These are phyloP conservation scores for Sarcophaga subvicina DNA, from an alignment of 2,888 invertebrate genomes.

Conservation along the genomic window DNA sequence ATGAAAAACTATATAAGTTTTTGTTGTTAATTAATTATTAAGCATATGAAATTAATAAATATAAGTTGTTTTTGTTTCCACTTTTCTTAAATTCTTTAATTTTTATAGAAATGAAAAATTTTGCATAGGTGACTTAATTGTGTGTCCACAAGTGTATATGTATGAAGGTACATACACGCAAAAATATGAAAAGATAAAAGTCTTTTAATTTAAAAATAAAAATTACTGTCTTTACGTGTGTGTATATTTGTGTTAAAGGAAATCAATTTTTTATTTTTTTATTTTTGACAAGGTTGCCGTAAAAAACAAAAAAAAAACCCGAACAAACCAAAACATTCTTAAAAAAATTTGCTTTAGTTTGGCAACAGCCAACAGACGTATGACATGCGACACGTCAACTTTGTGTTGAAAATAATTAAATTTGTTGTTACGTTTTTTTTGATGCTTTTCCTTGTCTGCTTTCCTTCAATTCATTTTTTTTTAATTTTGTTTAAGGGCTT, in stretches of 20 bases:
- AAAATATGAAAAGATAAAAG: no score
- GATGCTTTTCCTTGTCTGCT: background rate
- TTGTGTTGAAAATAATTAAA: slow-evolving; percentile 69
- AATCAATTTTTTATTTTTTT: background rate
- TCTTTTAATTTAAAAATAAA: background rate
- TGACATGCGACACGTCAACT: slow-evolving; percentile 68
- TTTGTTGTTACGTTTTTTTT: slow-evolving; percentile 49
- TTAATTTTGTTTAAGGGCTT: slow-evolving; percentile 36
- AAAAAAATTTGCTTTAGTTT: background rate
- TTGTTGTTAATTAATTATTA: no score
- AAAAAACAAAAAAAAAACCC: background rate
- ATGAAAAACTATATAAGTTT: no score
- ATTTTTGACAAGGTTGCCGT: no score
- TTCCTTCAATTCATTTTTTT: background rate
- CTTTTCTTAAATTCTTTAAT: no score
- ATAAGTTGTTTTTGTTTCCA: no score
- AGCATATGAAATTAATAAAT: no score
- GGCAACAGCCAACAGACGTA: slow-evolving; percentile 18
- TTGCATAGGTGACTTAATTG: no score
- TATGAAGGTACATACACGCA: background rate
- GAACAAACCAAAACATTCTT: background rate
- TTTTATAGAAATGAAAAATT: no score
- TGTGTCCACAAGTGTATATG: no score
- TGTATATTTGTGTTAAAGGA: no score
- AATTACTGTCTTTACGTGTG: background rate